Base-by-base conservation (phyloP, 2,113 vertebrate species). In the Pangasianodon gigas region DNA sequence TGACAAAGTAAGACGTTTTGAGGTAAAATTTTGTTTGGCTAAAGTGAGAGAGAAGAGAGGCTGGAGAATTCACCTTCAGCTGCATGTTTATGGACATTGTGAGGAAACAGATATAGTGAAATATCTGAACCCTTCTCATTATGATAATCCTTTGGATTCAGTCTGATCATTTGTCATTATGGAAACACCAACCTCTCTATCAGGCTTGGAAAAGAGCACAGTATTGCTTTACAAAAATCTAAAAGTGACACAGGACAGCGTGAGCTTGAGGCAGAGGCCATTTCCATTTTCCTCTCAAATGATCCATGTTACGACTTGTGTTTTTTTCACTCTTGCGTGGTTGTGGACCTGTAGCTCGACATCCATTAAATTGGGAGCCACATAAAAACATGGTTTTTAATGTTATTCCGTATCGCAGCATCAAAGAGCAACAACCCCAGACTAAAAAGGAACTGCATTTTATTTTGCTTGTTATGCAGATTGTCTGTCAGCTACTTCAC, bases 261-360 rank as follows among this genome's bases (percentile, higher is more conserved):
- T 46, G 37, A 87, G 88, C 88, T 51, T 52, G 75, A 87, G 71
- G 65, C 85, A 52, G 37, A 81, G 52, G 81, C 87, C 87, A 79
- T 87, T 91, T 92, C 69, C 88, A 93, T 92, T 92, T 88, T 89
- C 88, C 54, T 91, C 83, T 90, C 81, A 93, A 90, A 93, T 86
- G 69, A 90, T 89, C 84, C 86, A 91, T 87, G 86, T 91, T 86
- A 92, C 62, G 26, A 86, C 83, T 58, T 86, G 51, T 87, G 82
- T 88, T 87, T 80, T 90, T 46, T 84, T 84, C 37, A 1, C 46
- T 89, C 54, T 83, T 71, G 54, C 86, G 74, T 48, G 65, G 71
- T 65, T 83, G 46, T 58, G 60, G 10, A 44, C 79, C 32, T 86
- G 75, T 80, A 77, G 54, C 13, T 87, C 32, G 21, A 87, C 46